A percentile compares a stretch with the other conserved stretches of the same genome.
Evolutionary conservation across 2,888 invertebrate genomes (phyloP).

Genomic region (Aporophyla nigra): DNA sequence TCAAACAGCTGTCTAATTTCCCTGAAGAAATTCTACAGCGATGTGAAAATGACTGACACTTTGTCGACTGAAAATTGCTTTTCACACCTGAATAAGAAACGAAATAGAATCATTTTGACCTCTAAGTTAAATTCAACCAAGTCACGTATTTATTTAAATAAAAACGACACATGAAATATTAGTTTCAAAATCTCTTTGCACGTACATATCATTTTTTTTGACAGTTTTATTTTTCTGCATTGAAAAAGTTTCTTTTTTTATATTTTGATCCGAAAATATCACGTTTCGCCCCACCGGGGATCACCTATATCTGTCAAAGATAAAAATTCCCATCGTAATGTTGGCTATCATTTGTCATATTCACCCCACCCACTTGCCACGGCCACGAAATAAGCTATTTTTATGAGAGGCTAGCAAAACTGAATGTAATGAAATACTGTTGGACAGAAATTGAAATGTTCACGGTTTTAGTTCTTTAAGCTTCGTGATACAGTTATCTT

Average conservation of each 20-base stretch:
- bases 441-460: neutral
- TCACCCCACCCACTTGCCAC: conserved; percentile 45
- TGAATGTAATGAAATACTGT: neutral
- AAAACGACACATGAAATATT: conserved; percentile 21
- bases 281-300: conserved; percentile 57
- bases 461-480: neutral
- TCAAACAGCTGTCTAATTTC: conserved; percentile 39
- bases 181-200: conserved; percentile 7
- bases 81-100: conserved; percentile 18
- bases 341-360: conserved; percentile 68
- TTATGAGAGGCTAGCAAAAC: neutral
- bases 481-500: neutral
- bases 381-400: conserved; percentile 32
- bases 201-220: conserved; percentile 11
- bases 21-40: conserved; percentile 46
- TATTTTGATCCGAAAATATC: conserved; percentile 62
- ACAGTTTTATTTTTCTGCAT: conserved; percentile 14
- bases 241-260: conserved; percentile 26
- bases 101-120: conserved; percentile 9
- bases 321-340: conserved; percentile 65
- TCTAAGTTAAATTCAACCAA: conserved; percentile 4
- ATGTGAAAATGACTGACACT: conserved; percentile 40
- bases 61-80: conserved; percentile 32
- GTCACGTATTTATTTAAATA: conserved; percentile 31
- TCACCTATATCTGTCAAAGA: conserved; percentile 70